Conservation (phyloP, 2,797 vertebrate genomes). For the Micromesistius poutassou region DNA sequence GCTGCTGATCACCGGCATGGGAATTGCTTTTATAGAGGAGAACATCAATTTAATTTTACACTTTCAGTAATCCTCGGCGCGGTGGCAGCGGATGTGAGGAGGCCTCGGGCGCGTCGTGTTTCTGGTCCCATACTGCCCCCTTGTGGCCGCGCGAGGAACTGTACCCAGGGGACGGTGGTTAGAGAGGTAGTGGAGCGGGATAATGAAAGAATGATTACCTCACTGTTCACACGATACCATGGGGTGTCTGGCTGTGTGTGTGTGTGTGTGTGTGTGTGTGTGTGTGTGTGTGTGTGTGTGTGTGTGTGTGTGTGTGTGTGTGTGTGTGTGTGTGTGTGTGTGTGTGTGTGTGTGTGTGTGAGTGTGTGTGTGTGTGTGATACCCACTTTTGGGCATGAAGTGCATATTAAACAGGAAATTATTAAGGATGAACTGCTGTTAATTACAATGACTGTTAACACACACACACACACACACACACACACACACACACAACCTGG, state of each 20-base stretch:
- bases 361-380: not conserved
- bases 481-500: no score
- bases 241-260: not conserved
- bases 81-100: slow-evolving; percentile 20
- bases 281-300: slow-evolving; percentile 8
- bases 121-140: slow-evolving; percentile 80
- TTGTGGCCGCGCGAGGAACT: slow-evolving; percentile 50
- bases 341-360: not conserved
- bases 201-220: slow-evolving; percentile 32
- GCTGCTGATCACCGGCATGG: slow-evolving; percentile 50
- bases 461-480: no score
- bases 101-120: slow-evolving; percentile 35
- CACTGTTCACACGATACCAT: slow-evolving; percentile 19
- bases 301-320: not conserved
- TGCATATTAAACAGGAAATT: slow-evolving; percentile 34
- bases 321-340: not conserved
- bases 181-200: slow-evolving; percentile 37
- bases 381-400: slow-evolving; percentile 6
- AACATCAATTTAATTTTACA: slow-evolving; percentile 63
- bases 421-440: not conserved
- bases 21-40: slow-evolving; percentile 58
- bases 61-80: slow-evolving; percentile 52
- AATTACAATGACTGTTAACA: no score
- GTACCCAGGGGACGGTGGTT: slow-evolving; percentile 45
- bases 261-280: not conserved